Evolutionary conservation across 2,888 invertebrate genomes (phyloP), one percentile per base, ranked within the genome.

Genomic region (Eudasyphora cyanicolor): DNA sequence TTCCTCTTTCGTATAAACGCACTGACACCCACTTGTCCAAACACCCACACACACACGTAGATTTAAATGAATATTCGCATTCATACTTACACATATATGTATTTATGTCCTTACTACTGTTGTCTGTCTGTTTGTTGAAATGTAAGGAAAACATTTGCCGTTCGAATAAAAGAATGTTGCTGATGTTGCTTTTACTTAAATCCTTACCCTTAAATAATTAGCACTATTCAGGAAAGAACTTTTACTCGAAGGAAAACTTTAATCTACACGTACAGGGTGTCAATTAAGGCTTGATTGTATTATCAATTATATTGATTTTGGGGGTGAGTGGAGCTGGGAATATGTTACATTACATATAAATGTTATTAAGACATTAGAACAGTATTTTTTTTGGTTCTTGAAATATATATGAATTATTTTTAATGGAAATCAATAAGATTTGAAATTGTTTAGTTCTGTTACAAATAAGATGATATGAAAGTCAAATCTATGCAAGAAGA

Each of bases 191-290:
- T 73, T 67, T 73, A 24, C 51, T 49, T 7, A 85, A 88, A 86
- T 86, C 87, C 87, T 87, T 89, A 88, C 87, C 88, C 88, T 86
- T 35, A 89, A 90, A 90, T 90, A 89, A 90, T 90, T 89, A 90
- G 89, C 90, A 88, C 87, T 89, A 89, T 89, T 90, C 89, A 89
- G 86, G 82, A 87, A 87, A 87, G 88, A 86, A 87, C 62, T 62
- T 78, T 14, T 54, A 42, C 19, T 71, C 45, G 60, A 29, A n/a
- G n/a, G n/a, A n/a, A 69, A 82, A 64, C 82, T 74, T 76, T 69
- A 79, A 73, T 76, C 42, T 29, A 45, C 29, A 19, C 24, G 12
- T 14, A 62, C 12, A 54, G 38, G 64, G 64, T 64, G 32, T 10
- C 64, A 35, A 19, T 19, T 38, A 29, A 32, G 29, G 38, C 8